Evolutionary conservation across 2,797 vertebrate species (phyloP).

Genomic region (Salarias fasciatus): DNA sequence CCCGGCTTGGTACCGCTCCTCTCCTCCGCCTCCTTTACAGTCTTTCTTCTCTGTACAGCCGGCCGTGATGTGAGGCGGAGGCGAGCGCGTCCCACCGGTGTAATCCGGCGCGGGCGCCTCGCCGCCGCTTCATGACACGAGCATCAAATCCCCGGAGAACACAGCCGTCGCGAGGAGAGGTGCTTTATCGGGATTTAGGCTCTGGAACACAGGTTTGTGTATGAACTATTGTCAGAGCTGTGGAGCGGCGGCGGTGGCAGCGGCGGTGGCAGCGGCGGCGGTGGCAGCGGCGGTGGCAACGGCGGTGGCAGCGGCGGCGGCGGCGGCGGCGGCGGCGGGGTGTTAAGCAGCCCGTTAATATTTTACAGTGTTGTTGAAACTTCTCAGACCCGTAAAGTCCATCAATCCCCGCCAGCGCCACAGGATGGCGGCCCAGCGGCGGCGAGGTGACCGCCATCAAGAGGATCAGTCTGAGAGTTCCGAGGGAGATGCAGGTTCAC

Average conservation of each 20-base stretch:
- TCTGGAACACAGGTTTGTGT: conserved; percentile 73
- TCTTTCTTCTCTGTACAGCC: no score
- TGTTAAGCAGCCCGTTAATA: conserved; percentile 75
- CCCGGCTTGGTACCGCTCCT: conserved; percentile 21
- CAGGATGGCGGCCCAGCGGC: no score
- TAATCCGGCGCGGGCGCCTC: conserved; percentile 76
- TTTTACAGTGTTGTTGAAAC: conserved; percentile 72
- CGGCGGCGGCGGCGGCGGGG: conserved; percentile 46
- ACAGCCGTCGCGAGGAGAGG: conserved; percentile 71
- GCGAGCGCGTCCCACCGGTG: conserved; percentile 63
- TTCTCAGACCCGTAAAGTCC: conserved; percentile 65
- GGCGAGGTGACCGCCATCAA: no score
- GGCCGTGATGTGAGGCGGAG: no score
- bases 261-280: conserved; percentile 29
- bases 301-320: conserved; percentile 39
- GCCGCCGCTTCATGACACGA: conserved; percentile 70
- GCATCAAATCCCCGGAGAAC: conserved; percentile 75
- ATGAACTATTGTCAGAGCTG: conserved; percentile 69
- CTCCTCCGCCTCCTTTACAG: conserved; percentile 28
- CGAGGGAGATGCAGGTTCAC: no score
- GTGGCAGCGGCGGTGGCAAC: neutral
- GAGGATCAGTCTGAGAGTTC: no score
- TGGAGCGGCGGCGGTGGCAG: conserved; percentile 4
- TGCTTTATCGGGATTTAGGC: conserved; percentile 77
- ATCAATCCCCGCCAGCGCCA: neutral